Percentiles rank a stretch among this genome's conserved stretches.
Evolutionary conservation across 2,888 invertebrate species (phyloP).

Genomic region (Phragmatobia fuliginosa): DNA sequence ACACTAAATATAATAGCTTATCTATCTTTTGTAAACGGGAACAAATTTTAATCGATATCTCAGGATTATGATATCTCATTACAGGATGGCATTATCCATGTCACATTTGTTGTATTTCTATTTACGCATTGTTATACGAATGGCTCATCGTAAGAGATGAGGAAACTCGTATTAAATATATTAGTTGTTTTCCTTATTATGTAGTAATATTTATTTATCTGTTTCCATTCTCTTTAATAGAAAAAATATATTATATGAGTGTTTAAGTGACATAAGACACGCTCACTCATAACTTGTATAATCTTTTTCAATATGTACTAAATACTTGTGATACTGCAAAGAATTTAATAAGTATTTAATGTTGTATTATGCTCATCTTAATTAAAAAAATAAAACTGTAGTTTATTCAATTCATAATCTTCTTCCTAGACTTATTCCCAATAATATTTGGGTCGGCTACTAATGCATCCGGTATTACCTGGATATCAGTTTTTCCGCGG

Average conservation of each 20-base stretch:
- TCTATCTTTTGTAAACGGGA: neutral
- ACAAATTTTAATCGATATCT: slow-evolving; percentile 6
- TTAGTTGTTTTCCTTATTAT: slow-evolving; percentile 33
- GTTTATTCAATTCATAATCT: too few relatives aligned
- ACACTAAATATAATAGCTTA: too few relatives aligned
- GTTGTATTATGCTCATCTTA: too few relatives aligned
- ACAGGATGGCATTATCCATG: slow-evolving; percentile 32
- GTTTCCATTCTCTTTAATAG: neutral
- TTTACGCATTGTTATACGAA: slow-evolving; percentile 8
- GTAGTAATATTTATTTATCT: slow-evolving; percentile 17
- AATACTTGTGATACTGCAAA: too few relatives aligned
- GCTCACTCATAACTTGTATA: too few relatives aligned
- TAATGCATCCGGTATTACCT: too few relatives aligned
- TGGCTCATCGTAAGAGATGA: slow-evolving; percentile 22
- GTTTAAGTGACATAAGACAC: neutral
- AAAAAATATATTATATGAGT: neutral
- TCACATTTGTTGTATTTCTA: slow-evolving; percentile 26
- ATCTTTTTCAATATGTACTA: too few relatives aligned
- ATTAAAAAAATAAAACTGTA: too few relatives aligned
- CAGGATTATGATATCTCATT: slow-evolving; percentile 34
- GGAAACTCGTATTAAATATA: slow-evolving; percentile 20
- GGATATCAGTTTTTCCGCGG: too few relatives aligned
- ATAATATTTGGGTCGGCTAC: too few relatives aligned
- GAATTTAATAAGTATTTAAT: too few relatives aligned
- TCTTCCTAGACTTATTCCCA: too few relatives aligned